Conservation (phyloP, 2,113 vertebrate species). For the Gadus chalcogrammus region DNA sequence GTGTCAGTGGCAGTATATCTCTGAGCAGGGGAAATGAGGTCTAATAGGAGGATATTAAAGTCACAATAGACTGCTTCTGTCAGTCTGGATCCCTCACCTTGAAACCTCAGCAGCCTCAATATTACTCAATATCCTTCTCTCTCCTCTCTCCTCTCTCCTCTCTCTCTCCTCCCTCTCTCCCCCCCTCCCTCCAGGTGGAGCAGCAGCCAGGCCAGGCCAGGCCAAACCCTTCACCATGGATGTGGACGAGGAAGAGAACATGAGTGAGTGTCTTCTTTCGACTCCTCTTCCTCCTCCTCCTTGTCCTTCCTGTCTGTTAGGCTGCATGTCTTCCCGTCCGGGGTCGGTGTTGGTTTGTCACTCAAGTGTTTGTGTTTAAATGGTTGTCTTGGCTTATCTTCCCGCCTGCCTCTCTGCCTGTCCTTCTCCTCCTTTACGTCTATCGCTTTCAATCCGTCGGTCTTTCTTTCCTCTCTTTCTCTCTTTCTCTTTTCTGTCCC, state of each 20-base stretch:
- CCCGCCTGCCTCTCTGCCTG: background rate
- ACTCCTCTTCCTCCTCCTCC: background rate
- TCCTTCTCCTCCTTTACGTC: conserved; percentile 1
- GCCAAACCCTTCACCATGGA: conserved; percentile 83
- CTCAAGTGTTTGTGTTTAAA: conserved; percentile 9
- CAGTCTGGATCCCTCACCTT: conserved; percentile 63
- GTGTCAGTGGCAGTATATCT: conserved; percentile 64
- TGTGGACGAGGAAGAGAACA: conserved; percentile 92
- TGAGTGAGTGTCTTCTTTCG: conserved; percentile 81
- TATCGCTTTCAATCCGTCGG: background rate
- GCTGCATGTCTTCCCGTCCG: background rate
- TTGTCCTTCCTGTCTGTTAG: conserved; percentile 2
- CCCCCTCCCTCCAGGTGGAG: conserved; percentile 77
- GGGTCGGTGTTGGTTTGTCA: background rate
- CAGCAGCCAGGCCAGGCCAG: conserved; percentile 67
- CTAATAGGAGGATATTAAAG: conserved; percentile 75
- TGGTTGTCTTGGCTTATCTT: conserved; percentile 25
- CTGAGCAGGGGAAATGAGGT: conserved; percentile 63
- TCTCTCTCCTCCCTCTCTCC: conserved; percentile 12
- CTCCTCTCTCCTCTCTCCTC: background rate
- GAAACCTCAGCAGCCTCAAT: conserved; percentile 53
- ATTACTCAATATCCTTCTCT: background rate
- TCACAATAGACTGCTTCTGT: conserved; percentile 74
- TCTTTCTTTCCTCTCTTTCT: background rate
- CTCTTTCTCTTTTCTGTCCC: background rate